phyloP scores from a whole-genome alignment of 2,113 vertebrate genomes.

The Podilymbus podiceps region DNA sequence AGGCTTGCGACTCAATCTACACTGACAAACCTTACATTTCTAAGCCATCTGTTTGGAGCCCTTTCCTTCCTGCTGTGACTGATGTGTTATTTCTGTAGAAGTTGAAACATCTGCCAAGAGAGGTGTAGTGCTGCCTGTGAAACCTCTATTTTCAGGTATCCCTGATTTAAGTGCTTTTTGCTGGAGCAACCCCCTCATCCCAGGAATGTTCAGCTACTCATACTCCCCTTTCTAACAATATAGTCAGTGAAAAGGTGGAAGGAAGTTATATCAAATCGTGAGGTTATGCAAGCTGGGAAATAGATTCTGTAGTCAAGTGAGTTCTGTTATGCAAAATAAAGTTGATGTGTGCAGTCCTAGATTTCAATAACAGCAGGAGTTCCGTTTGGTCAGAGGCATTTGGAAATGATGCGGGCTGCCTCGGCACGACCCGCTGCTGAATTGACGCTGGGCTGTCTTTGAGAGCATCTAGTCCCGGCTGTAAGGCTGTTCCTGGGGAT shows the following conservation, averaged over 20 bases:
- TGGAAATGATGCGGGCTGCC: fast-evolving
- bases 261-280: background rate
- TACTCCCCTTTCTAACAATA: background rate
- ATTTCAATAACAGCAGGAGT: background rate
- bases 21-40: background rate
- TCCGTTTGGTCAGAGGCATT: background rate
- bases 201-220: background rate
- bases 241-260: background rate
- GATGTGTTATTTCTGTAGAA: background rate
- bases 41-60: background rate
- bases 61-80: background rate
- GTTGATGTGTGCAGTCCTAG: background rate
- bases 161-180: background rate
- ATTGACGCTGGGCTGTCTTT: background rate
- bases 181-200: background rate
- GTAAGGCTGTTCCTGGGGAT: background rate
- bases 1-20: background rate
- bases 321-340: background rate
- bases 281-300: background rate
- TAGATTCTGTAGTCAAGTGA: background rate
- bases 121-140: background rate
- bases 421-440: background rate
- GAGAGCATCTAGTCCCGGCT: background rate
- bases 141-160: background rate
- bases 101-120: background rate